Conservation (phyloP, 1,140 invertebrate genomes). For the Physella acuta region DNA sequence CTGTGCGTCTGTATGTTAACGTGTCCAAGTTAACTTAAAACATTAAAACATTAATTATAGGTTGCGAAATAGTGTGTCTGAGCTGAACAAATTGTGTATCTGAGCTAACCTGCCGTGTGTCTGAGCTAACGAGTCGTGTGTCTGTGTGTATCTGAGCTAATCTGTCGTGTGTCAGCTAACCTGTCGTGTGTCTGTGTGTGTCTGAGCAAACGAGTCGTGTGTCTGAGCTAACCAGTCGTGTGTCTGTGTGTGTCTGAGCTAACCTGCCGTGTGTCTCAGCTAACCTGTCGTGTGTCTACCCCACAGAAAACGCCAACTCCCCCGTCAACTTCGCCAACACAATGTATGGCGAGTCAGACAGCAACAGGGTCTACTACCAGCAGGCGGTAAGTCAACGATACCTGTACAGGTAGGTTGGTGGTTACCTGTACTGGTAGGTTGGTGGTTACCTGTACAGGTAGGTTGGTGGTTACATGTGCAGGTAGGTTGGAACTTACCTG, state of each 20-base stretch:
- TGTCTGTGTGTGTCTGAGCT: background rate
- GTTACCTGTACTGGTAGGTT: too few relatives aligned
- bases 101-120: background rate
- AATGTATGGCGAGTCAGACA: slow-evolving; percentile 12
- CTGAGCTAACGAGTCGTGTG: background rate
- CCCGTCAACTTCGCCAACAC: slow-evolving; percentile 14
- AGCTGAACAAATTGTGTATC: too few relatives aligned
- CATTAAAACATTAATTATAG: too few relatives aligned
- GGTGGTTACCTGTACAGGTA: too few relatives aligned
- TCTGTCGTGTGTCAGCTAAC: background rate
- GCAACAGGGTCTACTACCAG: background rate
- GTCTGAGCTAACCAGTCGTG: background rate
- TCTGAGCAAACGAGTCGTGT: background rate
- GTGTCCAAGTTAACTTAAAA: too few relatives aligned
- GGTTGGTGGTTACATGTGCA: too few relatives aligned
- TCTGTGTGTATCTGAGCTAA: slow-evolving; percentile 4
- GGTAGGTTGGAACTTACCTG: too few relatives aligned
- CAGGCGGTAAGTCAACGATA: slow-evolving; percentile 13
- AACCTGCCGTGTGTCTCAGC: background rate
- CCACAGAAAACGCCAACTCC: too few relatives aligned
- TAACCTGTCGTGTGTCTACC: too few relatives aligned
- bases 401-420: too few relatives aligned
- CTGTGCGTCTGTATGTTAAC: too few relatives aligned
- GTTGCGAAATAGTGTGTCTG: too few relatives aligned
- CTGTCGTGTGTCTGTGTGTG: background rate